phyloP scores from a whole-genome alignment of 2,888 invertebrate species.

The Tethea ocularis region DNA sequence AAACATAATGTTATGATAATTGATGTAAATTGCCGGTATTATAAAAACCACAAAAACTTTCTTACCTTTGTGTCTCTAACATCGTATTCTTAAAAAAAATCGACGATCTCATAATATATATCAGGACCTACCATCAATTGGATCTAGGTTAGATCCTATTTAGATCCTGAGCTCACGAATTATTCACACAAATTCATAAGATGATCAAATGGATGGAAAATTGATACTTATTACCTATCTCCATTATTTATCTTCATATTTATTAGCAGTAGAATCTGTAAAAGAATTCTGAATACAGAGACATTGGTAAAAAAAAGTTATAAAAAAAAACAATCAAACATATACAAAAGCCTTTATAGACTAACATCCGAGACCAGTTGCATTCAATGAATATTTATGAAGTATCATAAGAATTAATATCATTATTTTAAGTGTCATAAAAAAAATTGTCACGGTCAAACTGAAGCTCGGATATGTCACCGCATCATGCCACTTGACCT shows the following conservation, averaged over 20 bases:
- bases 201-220: background rate
- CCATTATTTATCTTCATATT: too few species aligned
- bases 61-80: background rate
- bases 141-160: background rate
- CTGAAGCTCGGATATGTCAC: constrained; percentile 22
- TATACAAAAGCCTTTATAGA: background rate
- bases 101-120: too few species aligned
- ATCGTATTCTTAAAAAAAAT: too few species aligned
- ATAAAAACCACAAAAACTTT: constrained; percentile 2
- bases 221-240: too few species aligned
- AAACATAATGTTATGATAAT: constrained; percentile 7
- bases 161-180: background rate
- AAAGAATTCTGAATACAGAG: too few species aligned
- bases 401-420: background rate
- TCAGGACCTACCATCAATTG: too few species aligned
- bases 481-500: constrained; percentile 30
- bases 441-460: constrained; percentile 1
- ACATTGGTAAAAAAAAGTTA: background rate
- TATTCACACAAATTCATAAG: too few species aligned
- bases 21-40: background rate
- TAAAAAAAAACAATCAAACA: background rate
- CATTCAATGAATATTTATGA: background rate
- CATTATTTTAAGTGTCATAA: background rate
- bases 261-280: background rate
- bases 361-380: background rate